Evolutionary conservation across 2,113 vertebrate species (phyloP).

Genomic region (Otocyon megalotis): DNA sequence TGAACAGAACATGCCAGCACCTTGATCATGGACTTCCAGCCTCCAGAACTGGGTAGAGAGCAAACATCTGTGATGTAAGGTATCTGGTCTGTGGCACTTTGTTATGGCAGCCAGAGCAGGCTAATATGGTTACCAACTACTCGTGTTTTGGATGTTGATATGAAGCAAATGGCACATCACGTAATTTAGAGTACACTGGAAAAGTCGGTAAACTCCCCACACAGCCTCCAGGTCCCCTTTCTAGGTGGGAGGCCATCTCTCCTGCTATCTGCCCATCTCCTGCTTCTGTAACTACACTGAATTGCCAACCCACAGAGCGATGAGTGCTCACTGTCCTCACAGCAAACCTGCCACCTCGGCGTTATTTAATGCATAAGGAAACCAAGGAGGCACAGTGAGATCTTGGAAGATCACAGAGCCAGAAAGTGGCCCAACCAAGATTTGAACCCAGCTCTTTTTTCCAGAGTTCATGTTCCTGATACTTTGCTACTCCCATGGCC

Average conservation of each 20-base stretch:
- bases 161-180: fast-evolving
- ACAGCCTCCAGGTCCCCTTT: not conserved
- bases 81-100: fast-evolving
- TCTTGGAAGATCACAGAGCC: not conserved
- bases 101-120: not conserved
- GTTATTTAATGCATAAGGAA: not conserved
- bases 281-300: not conserved
- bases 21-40: not conserved
- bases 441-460: not conserved
- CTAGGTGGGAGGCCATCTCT: not conserved
- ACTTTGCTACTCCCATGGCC: not conserved
- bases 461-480: not conserved
- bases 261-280: not conserved
- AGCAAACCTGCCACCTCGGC: not conserved
- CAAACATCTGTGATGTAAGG: too few relatives aligned
- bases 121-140: fast-evolving
- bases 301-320: not conserved
- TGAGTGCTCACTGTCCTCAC: too few relatives aligned
- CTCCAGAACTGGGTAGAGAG: not conserved
- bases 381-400: not conserved
- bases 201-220: not conserved
- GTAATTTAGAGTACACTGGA: not conserved
- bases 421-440: not conserved
- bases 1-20: fast-evolving
- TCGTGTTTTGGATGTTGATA: not conserved